Base-by-base conservation (phyloP, 2,888 invertebrate genomes). In the Colletes collaris region DNA sequence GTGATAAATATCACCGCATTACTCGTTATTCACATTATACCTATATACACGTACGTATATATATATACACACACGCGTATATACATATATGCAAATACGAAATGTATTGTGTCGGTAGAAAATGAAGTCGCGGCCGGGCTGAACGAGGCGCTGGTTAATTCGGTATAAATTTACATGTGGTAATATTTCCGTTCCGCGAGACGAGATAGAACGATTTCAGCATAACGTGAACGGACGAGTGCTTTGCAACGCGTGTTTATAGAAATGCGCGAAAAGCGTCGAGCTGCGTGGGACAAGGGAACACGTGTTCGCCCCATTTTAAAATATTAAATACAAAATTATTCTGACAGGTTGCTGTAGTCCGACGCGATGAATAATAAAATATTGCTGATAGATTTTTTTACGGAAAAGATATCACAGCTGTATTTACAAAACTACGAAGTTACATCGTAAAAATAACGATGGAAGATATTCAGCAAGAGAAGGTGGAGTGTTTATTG, bases 1-100 rank as follows among this genome's bases (percentile, higher is more conserved):
- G 63, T 59, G 79, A 79, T 79, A 79, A 74, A 80, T 80, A 80
- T 79, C 73, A n/a, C 46, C 27, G 66, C 55, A 50, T 79, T 79
- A 74, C 63, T 66, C 70, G 62, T 79, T 74, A 75, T 79, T 79
- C 69, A 27, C 63, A 16, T 60, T 50, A 55, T 40, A 44, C 35
- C 13, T 16, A 27, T 27, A 50, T 37, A 58, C 11, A 35, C 5
- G 35, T 55, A 13, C 35, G n/a, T 64, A 46, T 46, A 46, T 46
- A 40, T 40, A 40, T 40, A 3, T 6, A 40, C 40, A 40, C 3
- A 40, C 40, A 40, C 3, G 4, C 40, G 6, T 40, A 6, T 40
- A 40, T 40, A 40, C 40, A 40, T 40, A 27, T 27, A 27, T 27
- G 27, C 27, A 27, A 27, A 64, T 49, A 49, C 35, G 56, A 46